phyloP scores from a whole-genome alignment of 2,797 vertebrate species.

The Bovichtus variegatus region DNA sequence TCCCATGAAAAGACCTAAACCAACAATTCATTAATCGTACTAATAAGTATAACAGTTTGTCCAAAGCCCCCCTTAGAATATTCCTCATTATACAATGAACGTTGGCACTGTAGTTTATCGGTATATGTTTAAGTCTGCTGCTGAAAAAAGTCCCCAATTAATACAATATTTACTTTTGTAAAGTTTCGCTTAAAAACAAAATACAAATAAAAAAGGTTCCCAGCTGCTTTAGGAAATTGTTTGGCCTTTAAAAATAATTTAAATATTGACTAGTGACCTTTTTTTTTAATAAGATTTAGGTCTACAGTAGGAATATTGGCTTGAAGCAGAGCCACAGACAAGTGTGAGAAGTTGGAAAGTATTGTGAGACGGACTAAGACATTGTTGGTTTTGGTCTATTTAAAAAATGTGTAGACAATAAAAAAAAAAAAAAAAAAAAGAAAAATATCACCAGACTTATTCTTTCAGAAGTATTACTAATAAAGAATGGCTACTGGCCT shows the following conservation, averaged over 20 bases:
- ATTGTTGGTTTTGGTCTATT: conserved; percentile 28
- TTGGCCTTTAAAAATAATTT: neutral
- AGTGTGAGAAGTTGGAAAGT: neutral
- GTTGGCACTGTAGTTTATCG: neutral
- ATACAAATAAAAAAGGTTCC: neutral
- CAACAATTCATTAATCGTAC: neutral
- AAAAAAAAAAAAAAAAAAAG: too few species aligned
- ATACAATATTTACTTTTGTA: neutral
- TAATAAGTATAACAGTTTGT: neutral
- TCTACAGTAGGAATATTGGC: neutral
- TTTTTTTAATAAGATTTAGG: neutral
- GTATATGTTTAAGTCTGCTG: neutral
- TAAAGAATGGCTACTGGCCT: conserved; percentile 35
- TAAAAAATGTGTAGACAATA: conserved; percentile 10
- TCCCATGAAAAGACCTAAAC: conserved; percentile 15
- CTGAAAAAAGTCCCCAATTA: neutral
- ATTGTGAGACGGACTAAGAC: neutral
- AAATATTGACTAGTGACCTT: too few species aligned
- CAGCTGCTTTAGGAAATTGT: neutral
- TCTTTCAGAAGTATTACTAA: conserved; percentile 12
- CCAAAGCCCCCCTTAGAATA: neutral
- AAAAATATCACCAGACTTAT: conserved; percentile 14
- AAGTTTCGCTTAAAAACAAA: neutral
- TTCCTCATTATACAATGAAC: neutral
- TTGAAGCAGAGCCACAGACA: neutral